phyloP scores from a whole-genome alignment of 2,113 vertebrate genomes.

The Pantherophis guttatus region DNA sequence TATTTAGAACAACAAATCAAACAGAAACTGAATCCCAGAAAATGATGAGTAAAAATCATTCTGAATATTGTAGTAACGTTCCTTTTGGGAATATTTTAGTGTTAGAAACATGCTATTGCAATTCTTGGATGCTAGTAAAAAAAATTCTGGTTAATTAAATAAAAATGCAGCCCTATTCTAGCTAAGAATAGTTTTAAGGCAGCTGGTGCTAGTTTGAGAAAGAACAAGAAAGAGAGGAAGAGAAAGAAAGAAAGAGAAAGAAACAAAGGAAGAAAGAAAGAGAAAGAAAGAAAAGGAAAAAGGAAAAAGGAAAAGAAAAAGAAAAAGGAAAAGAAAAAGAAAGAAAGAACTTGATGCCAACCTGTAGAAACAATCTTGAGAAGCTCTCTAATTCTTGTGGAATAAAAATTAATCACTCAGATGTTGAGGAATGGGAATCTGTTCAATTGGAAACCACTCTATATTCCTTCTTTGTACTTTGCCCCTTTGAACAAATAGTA shows the following conservation, averaged over 20 bases:
- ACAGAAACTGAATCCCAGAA: not conserved
- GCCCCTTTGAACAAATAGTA: not conserved
- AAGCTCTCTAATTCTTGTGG: not conserved
- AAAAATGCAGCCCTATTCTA: not conserved
- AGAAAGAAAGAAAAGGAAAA: not conserved
- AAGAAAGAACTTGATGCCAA: not conserved
- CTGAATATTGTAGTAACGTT: not conserved
- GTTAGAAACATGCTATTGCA: not conserved
- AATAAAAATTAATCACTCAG: not conserved
- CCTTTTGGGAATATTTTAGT: not conserved
- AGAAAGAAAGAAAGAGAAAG: no score
- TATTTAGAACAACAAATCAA: not conserved
- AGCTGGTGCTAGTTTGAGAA: not conserved
- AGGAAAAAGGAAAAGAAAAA: not conserved
- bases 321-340: not conserved
- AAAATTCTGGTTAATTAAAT: not conserved
- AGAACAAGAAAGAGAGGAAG: no score
- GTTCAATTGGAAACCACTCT: not conserved
- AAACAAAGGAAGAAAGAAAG: not conserved
- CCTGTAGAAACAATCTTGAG: not conserved
- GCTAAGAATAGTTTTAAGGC: not conserved
- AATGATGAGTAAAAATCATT: not conserved
- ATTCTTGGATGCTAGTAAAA: not conserved
- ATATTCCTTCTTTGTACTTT: not conserved
- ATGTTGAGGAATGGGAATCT: not conserved